A percentile compares a stretch with the other conserved stretches of the same genome.
phyloP scores from a whole-genome alignment of 2,888 invertebrate genomes.

The Petrolisthes cinctipes region DNA sequence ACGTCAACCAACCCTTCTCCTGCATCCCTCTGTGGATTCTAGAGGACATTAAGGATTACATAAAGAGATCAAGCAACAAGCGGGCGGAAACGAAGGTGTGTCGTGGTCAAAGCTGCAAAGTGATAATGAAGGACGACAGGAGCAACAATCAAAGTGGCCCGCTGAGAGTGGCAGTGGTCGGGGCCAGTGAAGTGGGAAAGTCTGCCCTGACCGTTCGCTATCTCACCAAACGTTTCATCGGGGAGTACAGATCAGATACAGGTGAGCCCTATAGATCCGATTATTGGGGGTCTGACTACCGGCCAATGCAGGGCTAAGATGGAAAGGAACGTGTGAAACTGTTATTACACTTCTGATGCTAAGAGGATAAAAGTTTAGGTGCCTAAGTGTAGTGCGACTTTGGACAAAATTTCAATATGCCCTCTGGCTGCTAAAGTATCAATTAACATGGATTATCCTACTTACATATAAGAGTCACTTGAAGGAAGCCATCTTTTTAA shows the following conservation, averaged over 20 bases:
- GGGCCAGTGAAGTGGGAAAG: conserved; percentile 90
- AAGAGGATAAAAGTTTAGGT: too few species aligned
- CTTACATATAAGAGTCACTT: too few species aligned
- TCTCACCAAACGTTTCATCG: conserved; percentile 91
- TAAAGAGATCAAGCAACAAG: conserved; percentile 47
- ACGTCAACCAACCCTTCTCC: conserved; percentile 50
- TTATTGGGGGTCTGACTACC: too few species aligned
- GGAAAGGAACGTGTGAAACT: too few species aligned
- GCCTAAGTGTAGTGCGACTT: too few species aligned
- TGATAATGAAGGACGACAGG: conserved; percentile 55
- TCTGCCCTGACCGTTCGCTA: conserved; percentile 83
- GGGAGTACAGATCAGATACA: conserved; percentile 78
- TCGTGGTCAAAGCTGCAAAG: conserved; percentile 28
- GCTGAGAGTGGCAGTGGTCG: conserved; percentile 82
- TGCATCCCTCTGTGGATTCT: conserved; percentile 64
- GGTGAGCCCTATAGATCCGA: conserved; percentile 32
- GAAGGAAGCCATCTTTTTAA: too few species aligned
- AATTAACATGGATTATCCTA: too few species aligned
- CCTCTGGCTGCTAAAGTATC: too few species aligned
- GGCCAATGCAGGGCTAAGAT: too few species aligned
- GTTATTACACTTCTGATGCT: too few species aligned
- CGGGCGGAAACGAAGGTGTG: conserved; percentile 24
- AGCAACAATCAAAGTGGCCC: conserved; percentile 40
- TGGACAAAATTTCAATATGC: too few species aligned
- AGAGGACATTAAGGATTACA: conserved; percentile 56